phyloP scores from a whole-genome alignment of 2,888 invertebrate species.

The Cordilura impudica region DNA sequence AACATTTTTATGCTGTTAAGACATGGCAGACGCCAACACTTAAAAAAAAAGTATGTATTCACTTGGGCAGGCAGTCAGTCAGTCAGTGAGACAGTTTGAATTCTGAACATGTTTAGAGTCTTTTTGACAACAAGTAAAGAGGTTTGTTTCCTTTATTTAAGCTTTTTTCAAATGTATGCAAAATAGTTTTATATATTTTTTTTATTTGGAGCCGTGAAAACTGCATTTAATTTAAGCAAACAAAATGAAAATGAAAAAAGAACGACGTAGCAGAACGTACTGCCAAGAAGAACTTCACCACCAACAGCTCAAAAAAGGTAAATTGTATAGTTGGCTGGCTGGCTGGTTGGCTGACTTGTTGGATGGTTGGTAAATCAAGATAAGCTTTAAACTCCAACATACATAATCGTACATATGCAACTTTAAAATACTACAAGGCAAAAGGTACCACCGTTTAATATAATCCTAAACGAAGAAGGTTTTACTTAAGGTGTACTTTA shows the following conservation, averaged over 20 bases:
- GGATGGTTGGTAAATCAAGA: slow-evolving; percentile 47
- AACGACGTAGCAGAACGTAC: slow-evolving; percentile 24
- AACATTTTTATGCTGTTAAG: slow-evolving; percentile 39
- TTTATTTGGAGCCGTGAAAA: slow-evolving; percentile 54
- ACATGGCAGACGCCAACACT: slow-evolving; percentile 61
- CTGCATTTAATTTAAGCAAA: slow-evolving; percentile 50
- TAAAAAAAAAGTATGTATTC: slow-evolving; percentile 38
- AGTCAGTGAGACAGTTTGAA: background rate
- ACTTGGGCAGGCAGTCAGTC: background rate
- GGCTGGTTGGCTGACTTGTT: background rate
- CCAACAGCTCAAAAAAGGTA: background rate
- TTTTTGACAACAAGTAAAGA: background rate
- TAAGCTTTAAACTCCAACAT: slow-evolving; percentile 53
- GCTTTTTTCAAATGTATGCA: slow-evolving; percentile 44
- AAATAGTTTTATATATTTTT: slow-evolving; percentile 56
- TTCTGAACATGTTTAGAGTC: background rate
- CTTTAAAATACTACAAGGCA: slow-evolving; percentile 16
- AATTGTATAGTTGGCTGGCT: slow-evolving; percentile 4
- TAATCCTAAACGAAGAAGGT: slow-evolving; percentile 8
- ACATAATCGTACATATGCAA: slow-evolving; percentile 10
- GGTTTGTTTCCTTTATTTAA: slow-evolving; percentile 34
- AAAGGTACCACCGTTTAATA: slow-evolving; percentile 18
- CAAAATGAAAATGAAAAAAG: background rate
- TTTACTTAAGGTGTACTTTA: slow-evolving; percentile 24
- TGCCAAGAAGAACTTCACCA: slow-evolving; percentile 43